Evolutionary conservation across 2,113 vertebrate species (phyloP), one percentile per base, ranked within the genome.

Genomic region (Sterna hirundo): DNA sequence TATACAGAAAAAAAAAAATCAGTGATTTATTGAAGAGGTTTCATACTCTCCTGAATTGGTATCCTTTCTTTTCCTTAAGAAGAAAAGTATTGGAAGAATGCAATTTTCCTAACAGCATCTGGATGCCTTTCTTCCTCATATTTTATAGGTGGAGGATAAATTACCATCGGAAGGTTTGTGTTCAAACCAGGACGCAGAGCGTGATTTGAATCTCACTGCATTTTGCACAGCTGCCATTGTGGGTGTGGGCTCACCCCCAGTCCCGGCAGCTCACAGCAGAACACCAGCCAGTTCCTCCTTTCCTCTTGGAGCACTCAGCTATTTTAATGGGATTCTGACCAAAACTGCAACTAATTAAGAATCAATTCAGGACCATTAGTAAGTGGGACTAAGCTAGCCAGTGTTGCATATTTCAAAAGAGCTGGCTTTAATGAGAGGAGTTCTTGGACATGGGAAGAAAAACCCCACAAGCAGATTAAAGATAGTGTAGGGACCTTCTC

Each of bases 331-430:
- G 98, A 99, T 98, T 97, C 97, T 97, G 96, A 99, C 98, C 98
- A 99, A 99, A 99, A 98, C 97, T 98, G 98, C 98, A 98, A 98
- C 99, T 99, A 99, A 99, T 99, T 99, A 99, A 99, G 99, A 99
- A 99, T 99, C 99, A 99, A 99, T 99, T 99, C 98, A 97, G 97
- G 96, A 98, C 99, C 98, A 99, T 99, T 99, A 99, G 99, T 97
- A 96, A 98, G 97, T 97, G 95, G 96, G 98, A 98, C 98, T 98
- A 98, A 94, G 98, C 98, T 98, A 98, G 98, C 98, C 98, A 98
- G 98, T 98, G 94, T 98, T 99, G 98, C 98, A 98, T 99, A 98
- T 99, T 99, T 99, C 98, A 98, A 97, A 98, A 98, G 98, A 98
- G 96, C 98, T 98, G 85, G 91, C 98, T 98, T 98, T 99, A 99